Conservation (phyloP, 2,797 vertebrate species). For the Enteromius afrohamiltoni region DNA sequence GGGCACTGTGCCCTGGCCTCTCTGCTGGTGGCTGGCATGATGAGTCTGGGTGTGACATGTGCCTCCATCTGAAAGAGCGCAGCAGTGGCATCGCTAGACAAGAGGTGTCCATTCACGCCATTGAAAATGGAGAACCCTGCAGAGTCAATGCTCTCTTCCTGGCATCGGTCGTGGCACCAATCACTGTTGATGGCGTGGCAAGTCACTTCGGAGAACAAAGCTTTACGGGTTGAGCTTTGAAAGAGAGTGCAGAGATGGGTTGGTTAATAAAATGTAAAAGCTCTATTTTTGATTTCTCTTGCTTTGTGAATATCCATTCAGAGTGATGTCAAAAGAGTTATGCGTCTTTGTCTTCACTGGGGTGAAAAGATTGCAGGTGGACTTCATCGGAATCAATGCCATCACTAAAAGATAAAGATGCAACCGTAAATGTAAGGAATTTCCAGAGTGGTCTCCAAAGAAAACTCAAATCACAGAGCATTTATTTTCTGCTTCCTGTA, state of each 20-base stretch:
- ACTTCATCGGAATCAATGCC: constrained; percentile 72
- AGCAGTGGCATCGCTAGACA: constrained; percentile 78
- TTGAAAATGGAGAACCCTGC: constrained; percentile 76
- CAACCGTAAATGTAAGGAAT: constrained; percentile 75
- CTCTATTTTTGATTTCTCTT: neutral
- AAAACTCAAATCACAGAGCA: constrained; percentile 69
- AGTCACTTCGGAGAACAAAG: constrained; percentile 69
- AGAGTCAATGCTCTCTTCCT: constrained; percentile 77
- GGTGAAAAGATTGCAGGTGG: constrained; percentile 72
- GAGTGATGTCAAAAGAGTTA: constrained; percentile 59
- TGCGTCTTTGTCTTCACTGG: constrained; percentile 69
- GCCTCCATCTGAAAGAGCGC: constrained; percentile 74
- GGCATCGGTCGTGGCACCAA: constrained; percentile 72
- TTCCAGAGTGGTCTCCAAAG: constrained; percentile 52
- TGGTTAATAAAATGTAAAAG: constrained; percentile 31
- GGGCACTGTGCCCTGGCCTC: constrained; percentile 72
- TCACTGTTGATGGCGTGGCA: constrained; percentile 75
- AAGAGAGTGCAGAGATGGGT: constrained; percentile 37
- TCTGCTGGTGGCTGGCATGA: constrained; percentile 76
- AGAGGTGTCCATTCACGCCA: constrained; percentile 76
- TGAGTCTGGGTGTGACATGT: constrained; percentile 77
- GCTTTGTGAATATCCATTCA: neutral
- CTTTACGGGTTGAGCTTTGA: constrained; percentile 26
- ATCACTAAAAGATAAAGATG: constrained; percentile 67
- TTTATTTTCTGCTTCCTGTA: constrained; percentile 61